These are phyloP conservation scores for Amorpha juglandis DNA, from an alignment of 2,888 invertebrate species.

Conservation along the genomic window DNA sequence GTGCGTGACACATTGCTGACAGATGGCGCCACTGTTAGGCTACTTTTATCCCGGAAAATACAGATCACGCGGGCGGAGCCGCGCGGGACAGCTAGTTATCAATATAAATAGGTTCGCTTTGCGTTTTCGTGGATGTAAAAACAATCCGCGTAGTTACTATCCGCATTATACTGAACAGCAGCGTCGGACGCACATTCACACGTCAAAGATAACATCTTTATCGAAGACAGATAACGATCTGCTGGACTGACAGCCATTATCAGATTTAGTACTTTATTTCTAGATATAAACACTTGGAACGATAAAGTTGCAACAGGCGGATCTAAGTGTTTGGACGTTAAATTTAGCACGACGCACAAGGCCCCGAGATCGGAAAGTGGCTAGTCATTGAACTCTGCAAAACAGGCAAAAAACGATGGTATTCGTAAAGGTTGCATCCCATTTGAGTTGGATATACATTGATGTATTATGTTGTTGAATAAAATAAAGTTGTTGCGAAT, in stretches of 20 bases:
- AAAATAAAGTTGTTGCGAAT: not conserved
- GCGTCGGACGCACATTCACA: slow-evolving; percentile 5
- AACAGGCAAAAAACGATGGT: slow-evolving; percentile 21
- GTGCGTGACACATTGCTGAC: too few species aligned
- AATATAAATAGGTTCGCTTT: not conserved
- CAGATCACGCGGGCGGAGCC: too few species aligned
- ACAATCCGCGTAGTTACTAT: slow-evolving; percentile 11
- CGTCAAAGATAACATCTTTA: slow-evolving; percentile 16
- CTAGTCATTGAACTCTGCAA: slow-evolving; percentile 28
- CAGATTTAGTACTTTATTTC: slow-evolving; percentile 10
- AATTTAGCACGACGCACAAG: slow-evolving; percentile 17
- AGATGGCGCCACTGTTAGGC: too few species aligned
- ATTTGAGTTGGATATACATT: slow-evolving; percentile 11
- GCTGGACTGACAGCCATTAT: slow-evolving; percentile 14
- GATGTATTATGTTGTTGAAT: not conserved
- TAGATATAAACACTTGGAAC: slow-evolving; percentile 16
- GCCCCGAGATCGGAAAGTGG: slow-evolving; percentile 18
- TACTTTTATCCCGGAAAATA: too few species aligned
- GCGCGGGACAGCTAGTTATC: too few species aligned
- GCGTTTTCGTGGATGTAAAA: not conserved
- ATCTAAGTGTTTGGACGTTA: slow-evolving; percentile 10
- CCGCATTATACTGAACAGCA: slow-evolving; percentile 1
- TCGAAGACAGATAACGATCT: slow-evolving; percentile 9
- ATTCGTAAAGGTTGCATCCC: slow-evolving; percentile 12
- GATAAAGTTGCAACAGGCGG: not conserved